Percentiles rank a stretch among this genome's conserved stretches.
Conservation (phyloP, 2,113 vertebrate genomes). For the Zosterops japonicus region DNA sequence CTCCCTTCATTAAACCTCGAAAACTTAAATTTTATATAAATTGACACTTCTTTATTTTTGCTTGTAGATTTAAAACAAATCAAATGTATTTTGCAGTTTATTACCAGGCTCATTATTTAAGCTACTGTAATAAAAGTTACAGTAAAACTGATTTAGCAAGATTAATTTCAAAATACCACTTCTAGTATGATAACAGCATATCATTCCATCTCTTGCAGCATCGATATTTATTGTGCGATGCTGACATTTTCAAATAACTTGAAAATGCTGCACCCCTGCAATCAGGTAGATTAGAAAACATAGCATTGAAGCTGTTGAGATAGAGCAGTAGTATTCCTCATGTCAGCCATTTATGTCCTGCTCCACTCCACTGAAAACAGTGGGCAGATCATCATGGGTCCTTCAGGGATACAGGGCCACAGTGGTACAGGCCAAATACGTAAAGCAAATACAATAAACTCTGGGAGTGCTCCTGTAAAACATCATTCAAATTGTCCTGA, state of each 20-base stretch:
- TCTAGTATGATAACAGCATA: neutral
- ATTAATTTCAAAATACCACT: neutral
- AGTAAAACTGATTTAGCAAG: neutral
- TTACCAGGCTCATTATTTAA: neutral
- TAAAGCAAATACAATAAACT: neutral
- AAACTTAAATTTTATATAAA: neutral
- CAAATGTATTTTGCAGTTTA: neutral
- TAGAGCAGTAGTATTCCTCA: fast-evolving
- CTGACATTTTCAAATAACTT: neutral
- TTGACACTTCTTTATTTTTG: neutral
- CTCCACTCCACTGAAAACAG: neutral
- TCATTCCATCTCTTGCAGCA: neutral
- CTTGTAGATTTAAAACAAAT: neutral
- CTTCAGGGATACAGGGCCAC: neutral
- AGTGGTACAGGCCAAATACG: neutral
- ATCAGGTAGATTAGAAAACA: neutral
- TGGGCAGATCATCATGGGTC: neutral
- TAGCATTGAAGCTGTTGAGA: neutral
- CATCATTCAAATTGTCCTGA: neutral
- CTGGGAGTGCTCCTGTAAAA: neutral
- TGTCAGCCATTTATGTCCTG: neutral
- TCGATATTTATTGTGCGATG: neutral
- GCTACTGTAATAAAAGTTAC: neutral
- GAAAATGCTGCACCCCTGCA: neutral
- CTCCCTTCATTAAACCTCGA: neutral